These are phyloP conservation scores for Erebia palarica DNA, from an alignment of 2,888 invertebrate genomes.

Conservation along the genomic window DNA sequence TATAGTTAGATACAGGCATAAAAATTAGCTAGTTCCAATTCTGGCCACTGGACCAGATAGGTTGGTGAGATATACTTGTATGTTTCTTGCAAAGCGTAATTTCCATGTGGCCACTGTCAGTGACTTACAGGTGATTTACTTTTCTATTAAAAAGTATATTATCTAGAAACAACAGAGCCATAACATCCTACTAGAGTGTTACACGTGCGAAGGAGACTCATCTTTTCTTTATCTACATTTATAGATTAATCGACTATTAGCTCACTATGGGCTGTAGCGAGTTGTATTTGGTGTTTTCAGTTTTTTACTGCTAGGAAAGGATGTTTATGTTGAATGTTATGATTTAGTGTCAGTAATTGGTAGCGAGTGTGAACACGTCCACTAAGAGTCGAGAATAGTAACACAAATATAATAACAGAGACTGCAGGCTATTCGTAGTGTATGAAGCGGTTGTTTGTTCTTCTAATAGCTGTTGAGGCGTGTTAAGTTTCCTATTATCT, in stretches of 20 bases:
- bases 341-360: constrained; percentile 80
- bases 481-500: constrained; percentile 44
- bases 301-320: constrained; percentile 67
- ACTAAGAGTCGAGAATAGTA: constrained; percentile 73
- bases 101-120: no score
- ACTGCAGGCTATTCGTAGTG: constrained; percentile 67
- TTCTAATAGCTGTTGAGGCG: constrained; percentile 58
- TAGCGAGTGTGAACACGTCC: constrained; percentile 77
- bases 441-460: constrained; percentile 59
- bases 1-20: no score
- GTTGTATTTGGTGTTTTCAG: constrained; percentile 67
- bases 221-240: constrained; percentile 6
- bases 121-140: no score
- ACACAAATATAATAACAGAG: constrained; percentile 78
- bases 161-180: no score
- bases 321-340: constrained; percentile 78
- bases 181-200: not conserved
- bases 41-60: no score
- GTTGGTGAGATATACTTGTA: no score
- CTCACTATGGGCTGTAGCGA: constrained; percentile 73
- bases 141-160: no score
- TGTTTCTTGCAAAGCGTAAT: no score
- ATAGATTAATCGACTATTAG: constrained; percentile 48
- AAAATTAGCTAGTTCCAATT: no score
- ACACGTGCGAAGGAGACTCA: not conserved